Percentiles rank a stretch among this genome's conserved stretches.
These are phyloP conservation scores for Saturnia japonica DNA, from an alignment of 2,888 invertebrate genomes.

Conservation along the genomic window DNA sequence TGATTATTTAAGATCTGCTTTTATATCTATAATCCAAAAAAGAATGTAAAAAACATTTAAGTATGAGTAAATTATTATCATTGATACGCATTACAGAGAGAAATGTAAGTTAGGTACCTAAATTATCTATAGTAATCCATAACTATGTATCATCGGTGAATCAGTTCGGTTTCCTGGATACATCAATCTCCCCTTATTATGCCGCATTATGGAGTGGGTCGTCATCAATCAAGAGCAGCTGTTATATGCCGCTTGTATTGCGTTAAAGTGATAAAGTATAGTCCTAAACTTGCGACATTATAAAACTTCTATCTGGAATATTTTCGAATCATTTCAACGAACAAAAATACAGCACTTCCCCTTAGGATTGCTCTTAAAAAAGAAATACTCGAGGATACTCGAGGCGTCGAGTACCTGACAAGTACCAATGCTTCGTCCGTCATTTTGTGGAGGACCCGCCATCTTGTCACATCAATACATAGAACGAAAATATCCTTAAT, in stretches of 20 bases:
- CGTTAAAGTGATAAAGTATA: slow-evolving; percentile 19
- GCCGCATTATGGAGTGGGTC: slow-evolving; percentile 49
- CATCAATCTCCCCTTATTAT: slow-evolving; percentile 53
- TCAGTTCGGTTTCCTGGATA: slow-evolving; percentile 34
- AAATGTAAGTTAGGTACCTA: no score
- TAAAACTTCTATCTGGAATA: not conserved
- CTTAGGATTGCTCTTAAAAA: slow-evolving; percentile 16
- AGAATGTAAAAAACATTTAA: not conserved
- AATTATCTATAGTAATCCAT: slow-evolving; percentile 9
- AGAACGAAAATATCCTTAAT: slow-evolving; percentile 11
- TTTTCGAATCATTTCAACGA: slow-evolving; percentile 3
- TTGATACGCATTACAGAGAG: not conserved
- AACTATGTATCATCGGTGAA: slow-evolving; percentile 3
- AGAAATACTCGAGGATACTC: slow-evolving; percentile 15
- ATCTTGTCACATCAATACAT: slow-evolving; percentile 16
- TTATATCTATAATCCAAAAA: no score
- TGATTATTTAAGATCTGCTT: no score
- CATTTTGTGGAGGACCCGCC: slow-evolving; percentile 17
- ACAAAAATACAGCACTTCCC: slow-evolving; percentile 12
- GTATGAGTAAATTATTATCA: not conserved
- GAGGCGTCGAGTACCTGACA: slow-evolving; percentile 7
- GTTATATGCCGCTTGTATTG: slow-evolving; percentile 35
- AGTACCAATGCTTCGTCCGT: slow-evolving; percentile 17
- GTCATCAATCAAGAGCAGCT: slow-evolving; percentile 68
- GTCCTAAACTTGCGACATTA: slow-evolving; percentile 15